Conservation (phyloP, 92 coral and sea anemone genomes). For the Parazoanthus darwini region DNA sequence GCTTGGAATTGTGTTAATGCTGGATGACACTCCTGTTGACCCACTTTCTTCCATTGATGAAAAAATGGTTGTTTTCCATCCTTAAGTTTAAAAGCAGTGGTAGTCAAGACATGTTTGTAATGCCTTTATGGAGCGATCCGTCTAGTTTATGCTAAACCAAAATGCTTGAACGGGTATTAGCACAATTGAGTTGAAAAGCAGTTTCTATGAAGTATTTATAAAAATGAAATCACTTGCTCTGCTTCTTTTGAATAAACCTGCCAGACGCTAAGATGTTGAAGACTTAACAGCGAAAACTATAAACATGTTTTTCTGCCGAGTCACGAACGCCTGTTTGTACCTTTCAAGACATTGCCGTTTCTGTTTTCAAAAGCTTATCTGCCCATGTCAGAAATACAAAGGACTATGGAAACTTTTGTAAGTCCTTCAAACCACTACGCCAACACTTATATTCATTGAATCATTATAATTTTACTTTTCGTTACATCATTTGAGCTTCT, state of each 20-base stretch:
- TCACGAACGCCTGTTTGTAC: too few relatives aligned
- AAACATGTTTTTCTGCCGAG: too few relatives aligned
- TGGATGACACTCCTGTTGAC: constrained; percentile 6
- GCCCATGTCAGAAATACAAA: too few relatives aligned
- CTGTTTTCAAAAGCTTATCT: too few relatives aligned
- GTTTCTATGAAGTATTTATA: background rate
- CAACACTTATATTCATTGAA: too few relatives aligned
- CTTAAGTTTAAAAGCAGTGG: background rate
- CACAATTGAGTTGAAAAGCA: background rate
- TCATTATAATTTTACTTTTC: too few relatives aligned
- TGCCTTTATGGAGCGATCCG: background rate
- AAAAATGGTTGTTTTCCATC: constrained; percentile 34
- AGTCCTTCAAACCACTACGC: too few relatives aligned
- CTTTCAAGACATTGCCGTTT: too few relatives aligned
- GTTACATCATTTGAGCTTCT: too few relatives aligned
- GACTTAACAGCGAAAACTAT: background rate
- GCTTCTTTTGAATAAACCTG: background rate
- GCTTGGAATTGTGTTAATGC: background rate
- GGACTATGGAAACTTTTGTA: too few relatives aligned
- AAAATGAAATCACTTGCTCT: too few relatives aligned
- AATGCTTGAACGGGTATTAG: background rate
- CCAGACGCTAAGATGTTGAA: background rate
- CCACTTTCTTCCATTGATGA: background rate
- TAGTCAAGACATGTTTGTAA: background rate
- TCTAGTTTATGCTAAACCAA: background rate